Evolutionary conservation across 2,797 vertebrate genomes (phyloP).

Genomic region (Platalea minor): DNA sequence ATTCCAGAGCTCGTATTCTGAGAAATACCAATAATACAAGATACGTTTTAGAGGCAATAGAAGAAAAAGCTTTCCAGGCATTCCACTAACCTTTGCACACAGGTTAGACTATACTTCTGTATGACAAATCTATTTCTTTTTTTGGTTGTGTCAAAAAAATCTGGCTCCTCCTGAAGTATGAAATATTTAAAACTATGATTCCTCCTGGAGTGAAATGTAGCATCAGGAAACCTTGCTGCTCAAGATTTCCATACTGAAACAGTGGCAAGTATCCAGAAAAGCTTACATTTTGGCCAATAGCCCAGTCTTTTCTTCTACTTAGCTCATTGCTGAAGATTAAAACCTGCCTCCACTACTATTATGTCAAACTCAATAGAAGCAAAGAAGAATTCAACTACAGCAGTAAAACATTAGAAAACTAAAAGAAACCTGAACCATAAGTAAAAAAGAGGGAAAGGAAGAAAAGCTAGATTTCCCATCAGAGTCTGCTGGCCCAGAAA

Average conservation of each 20-base stretch:
- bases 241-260: background rate
- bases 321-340: conserved; percentile 23
- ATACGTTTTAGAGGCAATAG: background rate
- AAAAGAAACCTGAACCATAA: background rate
- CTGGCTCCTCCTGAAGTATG: background rate
- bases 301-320: background rate
- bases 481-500: conserved; percentile 14
- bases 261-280: background rate
- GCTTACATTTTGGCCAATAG: background rate
- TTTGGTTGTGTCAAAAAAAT: background rate
- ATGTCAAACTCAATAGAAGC: background rate
- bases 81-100: background rate
- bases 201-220: background rate
- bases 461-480: background rate
- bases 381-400: background rate
- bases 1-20: background rate
- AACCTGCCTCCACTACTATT: conserved; percentile 1
- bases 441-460: background rate
- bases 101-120: background rate
- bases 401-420: background rate
- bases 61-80: background rate
- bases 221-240: background rate
- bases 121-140: conserved; percentile 20
- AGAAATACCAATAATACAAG: background rate
- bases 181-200: background rate